phyloP scores from a whole-genome alignment of 2,888 invertebrate genomes.

The Platyscelio sp. region DNA sequence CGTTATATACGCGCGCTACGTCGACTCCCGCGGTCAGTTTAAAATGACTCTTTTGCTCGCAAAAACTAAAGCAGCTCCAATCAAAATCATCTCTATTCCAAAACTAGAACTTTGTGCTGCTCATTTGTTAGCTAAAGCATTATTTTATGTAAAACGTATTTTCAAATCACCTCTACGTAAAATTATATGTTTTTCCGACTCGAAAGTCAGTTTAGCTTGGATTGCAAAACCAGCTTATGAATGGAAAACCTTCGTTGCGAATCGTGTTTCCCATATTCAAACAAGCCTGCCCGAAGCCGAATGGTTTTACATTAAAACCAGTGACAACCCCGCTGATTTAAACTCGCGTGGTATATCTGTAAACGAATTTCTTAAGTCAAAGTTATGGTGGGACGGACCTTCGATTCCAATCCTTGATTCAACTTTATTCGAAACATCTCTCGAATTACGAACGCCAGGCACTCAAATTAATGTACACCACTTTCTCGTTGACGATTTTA shows the following conservation, averaged over 20 bases:
- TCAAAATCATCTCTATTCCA: neutral
- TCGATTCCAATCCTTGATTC: neutral
- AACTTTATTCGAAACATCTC: too few relatives aligned
- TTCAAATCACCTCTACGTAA: neutral
- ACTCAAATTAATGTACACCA: neutral
- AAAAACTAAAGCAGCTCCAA: neutral
- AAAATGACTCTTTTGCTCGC: neutral
- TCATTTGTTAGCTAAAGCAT: neutral
- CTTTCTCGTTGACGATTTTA: too few relatives aligned
- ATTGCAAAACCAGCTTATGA: neutral
- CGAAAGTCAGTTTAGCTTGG: neutral
- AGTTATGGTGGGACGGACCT: conserved; percentile 19
- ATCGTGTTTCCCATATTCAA: conserved; percentile 3
- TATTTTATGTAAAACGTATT: neutral
- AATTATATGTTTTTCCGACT: neutral
- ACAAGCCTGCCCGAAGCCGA: neutral
- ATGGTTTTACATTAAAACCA: neutral
- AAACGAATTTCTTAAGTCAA: neutral
- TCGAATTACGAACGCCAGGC: neutral
- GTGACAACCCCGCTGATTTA: conserved; percentile 5
- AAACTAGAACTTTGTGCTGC: conserved; percentile 3
- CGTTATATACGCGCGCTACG: neutral
- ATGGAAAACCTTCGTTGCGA: conserved; percentile 2
- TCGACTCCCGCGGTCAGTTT: neutral
- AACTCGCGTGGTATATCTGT: neutral